A percentile compares a stretch with the other conserved stretches of the same genome.
These are phyloP conservation scores for Stramonita haemastoma DNA, from an alignment of 2,888 invertebrate species.

Conservation along the genomic window DNA sequence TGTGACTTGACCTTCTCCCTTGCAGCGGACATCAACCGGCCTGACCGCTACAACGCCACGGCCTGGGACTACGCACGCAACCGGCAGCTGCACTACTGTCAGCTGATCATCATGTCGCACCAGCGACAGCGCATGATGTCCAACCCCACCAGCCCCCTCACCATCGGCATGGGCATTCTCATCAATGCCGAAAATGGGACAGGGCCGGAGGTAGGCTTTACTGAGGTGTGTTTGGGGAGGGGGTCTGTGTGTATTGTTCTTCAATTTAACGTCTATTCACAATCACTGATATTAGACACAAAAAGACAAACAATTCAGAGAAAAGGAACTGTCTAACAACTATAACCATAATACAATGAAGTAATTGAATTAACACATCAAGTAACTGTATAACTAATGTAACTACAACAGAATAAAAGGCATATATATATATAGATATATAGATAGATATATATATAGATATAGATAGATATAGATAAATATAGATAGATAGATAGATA, in stretches of 20 bases:
- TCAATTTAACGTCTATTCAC: too few species aligned
- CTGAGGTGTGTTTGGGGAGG: not conserved
- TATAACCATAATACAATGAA: too few species aligned
- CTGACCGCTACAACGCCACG: conserved; percentile 72
- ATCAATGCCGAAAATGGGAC: conserved; percentile 47
- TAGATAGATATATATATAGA: too few species aligned
- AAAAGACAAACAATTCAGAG: too few species aligned
- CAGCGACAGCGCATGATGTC: conserved; percentile 70
- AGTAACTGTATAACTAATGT: too few species aligned
- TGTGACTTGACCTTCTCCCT: not conserved
- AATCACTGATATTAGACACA: too few species aligned
- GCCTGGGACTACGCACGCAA: conserved; percentile 76
- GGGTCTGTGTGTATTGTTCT: not conserved
- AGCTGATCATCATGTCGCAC: conserved; percentile 76
- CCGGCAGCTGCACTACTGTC: conserved; percentile 76
- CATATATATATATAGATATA: too few species aligned
- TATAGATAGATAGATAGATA: too few species aligned
- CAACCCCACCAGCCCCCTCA: conserved; percentile 65
- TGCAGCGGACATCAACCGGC: conserved; percentile 71
- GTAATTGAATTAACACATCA: too few species aligned
- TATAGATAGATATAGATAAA: too few species aligned
- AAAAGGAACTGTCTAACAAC: too few species aligned
- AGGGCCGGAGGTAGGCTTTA: conserved; percentile 40
- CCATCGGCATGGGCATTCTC: conserved; percentile 57
- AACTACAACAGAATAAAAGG: too few species aligned